These are phyloP conservation scores for Amazona vittata DNA, from an alignment of 2,113 vertebrate genomes.

Conservation along the genomic window DNA sequence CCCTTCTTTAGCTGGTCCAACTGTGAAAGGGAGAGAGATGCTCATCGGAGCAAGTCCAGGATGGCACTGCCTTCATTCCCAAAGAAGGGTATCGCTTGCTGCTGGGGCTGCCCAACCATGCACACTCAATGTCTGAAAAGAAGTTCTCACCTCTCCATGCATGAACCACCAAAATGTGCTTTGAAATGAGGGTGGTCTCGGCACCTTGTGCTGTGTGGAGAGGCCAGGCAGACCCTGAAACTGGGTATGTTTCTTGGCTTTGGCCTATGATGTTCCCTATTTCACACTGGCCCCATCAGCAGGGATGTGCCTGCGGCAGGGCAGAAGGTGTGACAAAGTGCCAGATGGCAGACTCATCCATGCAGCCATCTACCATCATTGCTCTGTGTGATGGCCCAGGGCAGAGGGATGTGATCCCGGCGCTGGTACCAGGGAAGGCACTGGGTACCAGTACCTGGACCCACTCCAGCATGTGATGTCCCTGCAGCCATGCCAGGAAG, in stretches of 20 bases:
- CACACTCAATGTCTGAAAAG: fast-evolving
- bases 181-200: background rate
- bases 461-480: background rate
- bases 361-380: background rate
- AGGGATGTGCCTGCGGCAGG: background rate
- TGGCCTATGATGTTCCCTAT: background rate
- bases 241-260: background rate
- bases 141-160: background rate
- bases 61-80: background rate
- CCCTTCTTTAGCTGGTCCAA: background rate
- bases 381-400: fast-evolving
- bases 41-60: background rate
- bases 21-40: background rate
- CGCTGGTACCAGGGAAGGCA: background rate
- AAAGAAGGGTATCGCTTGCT: background rate
- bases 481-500: background rate
- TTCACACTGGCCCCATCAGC: background rate
- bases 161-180: background rate
- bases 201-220: background rate
- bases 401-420: background rate
- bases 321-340: background rate
- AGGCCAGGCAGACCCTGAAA: background rate
- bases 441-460: background rate
- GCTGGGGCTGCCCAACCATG: background rate
- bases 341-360: background rate